Base-by-base conservation (phyloP, 2,888 invertebrate genomes). In the Sclerodermus sp. region DNA sequence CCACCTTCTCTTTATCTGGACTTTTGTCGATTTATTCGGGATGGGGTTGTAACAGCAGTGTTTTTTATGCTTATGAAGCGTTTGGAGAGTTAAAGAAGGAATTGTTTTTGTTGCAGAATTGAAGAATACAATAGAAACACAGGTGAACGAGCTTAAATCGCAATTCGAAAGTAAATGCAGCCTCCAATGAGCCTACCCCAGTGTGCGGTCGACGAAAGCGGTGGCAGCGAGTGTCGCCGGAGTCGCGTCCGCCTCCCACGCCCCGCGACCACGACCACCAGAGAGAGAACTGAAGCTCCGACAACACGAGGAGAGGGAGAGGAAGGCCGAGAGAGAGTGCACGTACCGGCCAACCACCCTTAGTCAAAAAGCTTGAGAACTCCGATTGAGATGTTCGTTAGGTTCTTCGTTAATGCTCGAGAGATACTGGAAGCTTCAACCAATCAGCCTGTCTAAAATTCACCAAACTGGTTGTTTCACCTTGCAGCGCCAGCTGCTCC, bases 121-220 rank as follows among this genome's bases (percentile, higher is more conserved):
- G 87, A 95, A 94, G 88, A 94, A 95, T 84, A 91, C 93, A 83
- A 89, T 95, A 86, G 94, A 95, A 85, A 90, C 93, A 81, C 94
- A 94, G 87, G 93, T 95, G 84, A 94, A 90, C 82, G 94, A 95
- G 86, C 85, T 95, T 82, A 95, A 94, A 85, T 88, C 93, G 80
- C 92, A 93, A 85, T 90, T 95, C 82, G 95, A 95, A 86, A 93
- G 92, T 84, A 93, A 92, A 85, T 93, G 93, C 85, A 91, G 90
- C 82, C 88, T 93, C 87, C 93, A 93, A 91, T 93, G 91, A 93
- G 83, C 79, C 79, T 78, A 62, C 61, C 60, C 55, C 50, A 57
- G 44, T 55, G 62, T 53, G 68, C 64, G 68, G 65, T 69, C 68
- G 60, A 55, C 60, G 62, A 62, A 53, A 55, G 60, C 56, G 64